Conservation (phyloP, 2,888 invertebrate species). For the Cataglyphis livida region DNA sequence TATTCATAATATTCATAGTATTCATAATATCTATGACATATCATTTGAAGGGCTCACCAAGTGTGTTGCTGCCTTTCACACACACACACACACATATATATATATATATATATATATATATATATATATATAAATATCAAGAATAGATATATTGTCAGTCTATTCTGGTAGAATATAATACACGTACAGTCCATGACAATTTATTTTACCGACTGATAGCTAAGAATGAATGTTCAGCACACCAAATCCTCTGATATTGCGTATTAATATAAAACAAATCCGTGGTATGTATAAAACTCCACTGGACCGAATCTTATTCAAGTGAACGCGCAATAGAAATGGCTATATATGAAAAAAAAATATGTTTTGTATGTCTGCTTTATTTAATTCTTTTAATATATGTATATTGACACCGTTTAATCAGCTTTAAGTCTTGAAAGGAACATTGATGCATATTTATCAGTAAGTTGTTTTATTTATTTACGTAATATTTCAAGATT, state of each 20-base stretch:
- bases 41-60: slow-evolving; percentile 13
- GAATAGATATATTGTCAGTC: slow-evolving; percentile 29
- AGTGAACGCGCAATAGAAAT: slow-evolving; percentile 39
- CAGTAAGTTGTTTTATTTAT: slow-evolving; percentile 22
- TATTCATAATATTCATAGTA: slow-evolving; percentile 16
- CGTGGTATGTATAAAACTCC: slow-evolving; percentile 28
- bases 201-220: slow-evolving; percentile 51
- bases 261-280: slow-evolving; percentile 55
- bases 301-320: slow-evolving; percentile 52
- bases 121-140: slow-evolving; percentile 34
- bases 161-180: slow-evolving; percentile 49
- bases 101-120: neutral
- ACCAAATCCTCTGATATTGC: slow-evolving; percentile 52
- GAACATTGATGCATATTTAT: slow-evolving; percentile 5
- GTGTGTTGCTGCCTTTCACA: neutral
- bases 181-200: slow-evolving; percentile 53
- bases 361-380: slow-evolving; percentile 25
- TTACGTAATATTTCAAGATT: neutral
- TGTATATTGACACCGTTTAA: slow-evolving; percentile 33
- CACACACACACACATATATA: too few species aligned
- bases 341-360: slow-evolving; percentile 31
- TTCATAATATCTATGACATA: slow-evolving; percentile 25
- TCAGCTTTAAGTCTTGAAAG: slow-evolving; percentile 9
- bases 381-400: slow-evolving; percentile 43
- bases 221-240: slow-evolving; percentile 51